Conservation (phyloP, 2,888 invertebrate species). For the Steromphala cineraria region DNA sequence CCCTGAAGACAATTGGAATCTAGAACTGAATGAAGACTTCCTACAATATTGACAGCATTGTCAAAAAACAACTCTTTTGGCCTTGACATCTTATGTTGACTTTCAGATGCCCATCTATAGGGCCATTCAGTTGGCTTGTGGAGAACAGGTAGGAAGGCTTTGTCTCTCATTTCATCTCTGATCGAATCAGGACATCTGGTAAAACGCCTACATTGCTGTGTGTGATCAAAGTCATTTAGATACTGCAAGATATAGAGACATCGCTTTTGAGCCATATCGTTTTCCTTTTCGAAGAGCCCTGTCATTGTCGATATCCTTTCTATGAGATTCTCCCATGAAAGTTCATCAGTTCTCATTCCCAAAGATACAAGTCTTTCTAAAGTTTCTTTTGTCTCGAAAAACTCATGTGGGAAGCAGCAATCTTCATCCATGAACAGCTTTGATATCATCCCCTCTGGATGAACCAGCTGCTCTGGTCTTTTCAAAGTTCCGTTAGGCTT, state of each 20-base stretch:
- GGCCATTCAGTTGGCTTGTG: constrained; percentile 27
- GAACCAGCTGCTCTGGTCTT: constrained; percentile 43
- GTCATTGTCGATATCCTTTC: constrained; percentile 34
- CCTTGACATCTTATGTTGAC: neutral
- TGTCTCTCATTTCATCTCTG: neutral
- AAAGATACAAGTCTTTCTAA: constrained; percentile 34
- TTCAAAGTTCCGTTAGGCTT: constrained; percentile 45
- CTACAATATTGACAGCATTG: constrained; percentile 4
- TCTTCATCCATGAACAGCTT: constrained; percentile 45
- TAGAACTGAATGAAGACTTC: constrained; percentile 3
- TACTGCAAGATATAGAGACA: constrained; percentile 19
- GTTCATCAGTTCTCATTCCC: constrained; percentile 46
- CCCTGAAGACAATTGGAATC: neutral
- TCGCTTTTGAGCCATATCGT: neutral
- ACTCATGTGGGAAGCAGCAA: constrained; percentile 45
- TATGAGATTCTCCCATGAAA: constrained; percentile 40
- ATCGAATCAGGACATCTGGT: neutral
- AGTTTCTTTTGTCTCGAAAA: neutral
- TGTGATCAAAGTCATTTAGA: neutral
- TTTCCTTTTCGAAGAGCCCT: neutral
- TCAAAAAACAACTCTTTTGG: constrained; percentile 11
- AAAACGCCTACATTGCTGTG: neutral
- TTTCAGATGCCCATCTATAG: constrained; percentile 14
- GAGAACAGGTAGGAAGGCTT: constrained; percentile 25
- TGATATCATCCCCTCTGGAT: constrained; percentile 45